Conservation (phyloP, 2,888 invertebrate genomes). For the Clitarchus hookeri region DNA sequence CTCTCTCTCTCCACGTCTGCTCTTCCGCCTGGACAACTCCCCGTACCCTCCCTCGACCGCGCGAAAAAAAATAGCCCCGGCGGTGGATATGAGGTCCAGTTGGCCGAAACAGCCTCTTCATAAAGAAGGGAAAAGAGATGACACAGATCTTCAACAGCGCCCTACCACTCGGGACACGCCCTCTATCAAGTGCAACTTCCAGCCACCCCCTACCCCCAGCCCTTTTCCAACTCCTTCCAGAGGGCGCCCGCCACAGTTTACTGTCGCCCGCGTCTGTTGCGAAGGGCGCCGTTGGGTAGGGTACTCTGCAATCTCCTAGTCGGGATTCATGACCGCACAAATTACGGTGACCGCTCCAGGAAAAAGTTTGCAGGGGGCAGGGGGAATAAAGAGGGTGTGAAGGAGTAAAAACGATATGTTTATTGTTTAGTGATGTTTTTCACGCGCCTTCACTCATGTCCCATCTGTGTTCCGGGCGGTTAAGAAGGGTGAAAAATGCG, state of each 20-base stretch:
- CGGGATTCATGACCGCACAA: neutral
- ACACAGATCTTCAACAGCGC: neutral
- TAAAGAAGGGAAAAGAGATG: slow-evolving; percentile 28
- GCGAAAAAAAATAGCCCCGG: slow-evolving; percentile 26
- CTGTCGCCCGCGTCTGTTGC: slow-evolving; percentile 27
- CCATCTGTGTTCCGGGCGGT: no score
- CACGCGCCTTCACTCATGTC: no score
- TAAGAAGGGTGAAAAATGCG: no score
- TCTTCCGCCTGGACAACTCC: neutral
- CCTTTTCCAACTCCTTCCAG: slow-evolving; percentile 20
- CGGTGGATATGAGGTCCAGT: slow-evolving; percentile 31
- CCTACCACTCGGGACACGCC: neutral
- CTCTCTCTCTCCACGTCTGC: neutral
- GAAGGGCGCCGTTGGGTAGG: slow-evolving; percentile 22
- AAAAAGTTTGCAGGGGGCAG: neutral
- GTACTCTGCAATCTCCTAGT: slow-evolving; percentile 27
- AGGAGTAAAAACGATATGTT: no score
- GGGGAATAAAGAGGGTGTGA: no score
- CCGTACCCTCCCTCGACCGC: neutral
- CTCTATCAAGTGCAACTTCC: slow-evolving; percentile 11
- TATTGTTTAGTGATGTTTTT: no score
- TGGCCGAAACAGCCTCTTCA: slow-evolving; percentile 34
- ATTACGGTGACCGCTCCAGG: neutral
- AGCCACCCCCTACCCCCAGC: slow-evolving; percentile 10
- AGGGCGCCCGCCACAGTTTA: neutral